phyloP scores from a whole-genome alignment of 2,797 vertebrate genomes.

The Acipenser transmontanus region DNA sequence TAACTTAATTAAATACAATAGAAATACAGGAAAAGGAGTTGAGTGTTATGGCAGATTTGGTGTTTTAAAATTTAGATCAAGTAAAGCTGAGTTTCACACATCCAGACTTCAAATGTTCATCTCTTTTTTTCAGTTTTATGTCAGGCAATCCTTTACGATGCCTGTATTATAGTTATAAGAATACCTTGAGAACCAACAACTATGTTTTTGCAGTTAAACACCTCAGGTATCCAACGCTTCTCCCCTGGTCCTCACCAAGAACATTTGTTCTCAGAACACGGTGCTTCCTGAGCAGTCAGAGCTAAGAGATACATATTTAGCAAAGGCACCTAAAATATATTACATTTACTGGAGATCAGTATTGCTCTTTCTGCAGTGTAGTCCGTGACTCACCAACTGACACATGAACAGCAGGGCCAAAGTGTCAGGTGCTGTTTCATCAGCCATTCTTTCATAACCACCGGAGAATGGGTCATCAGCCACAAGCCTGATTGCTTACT shows the following conservation, averaged over 20 bases:
- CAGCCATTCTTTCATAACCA: constrained; percentile 47
- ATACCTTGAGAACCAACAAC: too few species aligned
- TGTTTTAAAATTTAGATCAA: too few species aligned
- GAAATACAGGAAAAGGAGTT: too few species aligned
- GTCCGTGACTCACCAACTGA: constrained; percentile 66
- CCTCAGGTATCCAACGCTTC: too few species aligned
- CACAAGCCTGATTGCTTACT: constrained; percentile 38
- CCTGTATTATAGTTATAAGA: too few species aligned
- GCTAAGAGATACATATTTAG: constrained; percentile 12
- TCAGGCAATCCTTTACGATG: too few species aligned
- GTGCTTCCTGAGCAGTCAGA: constrained; percentile 51
- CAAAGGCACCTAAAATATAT: constrained; percentile 16
- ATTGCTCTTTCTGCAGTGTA: constrained; percentile 53
- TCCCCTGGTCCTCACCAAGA: neutral
- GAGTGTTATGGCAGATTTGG: too few species aligned
- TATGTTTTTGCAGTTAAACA: too few species aligned
- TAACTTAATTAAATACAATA: too few species aligned
- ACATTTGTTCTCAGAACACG: constrained; percentile 43
- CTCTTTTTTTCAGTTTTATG: too few species aligned
- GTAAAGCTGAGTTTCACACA: too few species aligned
- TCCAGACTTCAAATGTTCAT: too few species aligned
- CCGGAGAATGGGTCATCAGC: constrained; percentile 45
- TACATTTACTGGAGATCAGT: constrained; percentile 22
- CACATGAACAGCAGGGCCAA: constrained; percentile 44
- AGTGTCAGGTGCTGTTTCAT: constrained; percentile 74